phyloP scores from a whole-genome alignment of 2,888 invertebrate species.

The Callinectes sapidus region DNA sequence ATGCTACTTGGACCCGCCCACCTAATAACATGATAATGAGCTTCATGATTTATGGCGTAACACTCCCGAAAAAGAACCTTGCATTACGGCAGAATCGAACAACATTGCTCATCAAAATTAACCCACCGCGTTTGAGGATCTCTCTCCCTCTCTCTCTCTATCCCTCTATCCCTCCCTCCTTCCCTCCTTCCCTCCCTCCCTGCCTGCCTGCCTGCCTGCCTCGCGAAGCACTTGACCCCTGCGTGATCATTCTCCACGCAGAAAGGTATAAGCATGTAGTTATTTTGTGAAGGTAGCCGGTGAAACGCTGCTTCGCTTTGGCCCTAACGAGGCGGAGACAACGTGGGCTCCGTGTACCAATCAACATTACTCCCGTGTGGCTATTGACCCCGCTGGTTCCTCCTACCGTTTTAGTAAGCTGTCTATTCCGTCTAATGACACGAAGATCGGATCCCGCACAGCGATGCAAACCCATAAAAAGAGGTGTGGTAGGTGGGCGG shows the following conservation, averaged over 20 bases:
- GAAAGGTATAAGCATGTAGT: conserved; percentile 11
- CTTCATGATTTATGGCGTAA: conserved; percentile 17
- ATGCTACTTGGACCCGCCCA: conserved; percentile 17
- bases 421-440: conserved; percentile 25
- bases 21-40: conserved; percentile 21
- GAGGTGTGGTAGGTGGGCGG: conserved; percentile 42
- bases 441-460: conserved; percentile 16
- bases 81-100: conserved; percentile 21
- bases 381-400: conserved; percentile 20
- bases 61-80: conserved; percentile 21
- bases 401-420: conserved; percentile 25
- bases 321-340: conserved; percentile 16
- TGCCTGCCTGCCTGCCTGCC: too few relatives aligned
- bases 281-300: conserved; percentile 9
- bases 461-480: conserved; percentile 23
- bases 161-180: background rate
- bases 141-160: background rate
- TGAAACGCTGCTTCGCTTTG: background rate
- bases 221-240: background rate
- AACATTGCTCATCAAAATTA: conserved; percentile 25
- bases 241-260: conserved; percentile 1
- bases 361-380: conserved; percentile 19
- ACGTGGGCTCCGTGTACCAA: conserved; percentile 14
- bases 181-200: background rate
- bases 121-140: background rate